Conservation (phyloP, 2,888 invertebrate genomes). For the Cataglyphis rosenhaueri region DNA sequence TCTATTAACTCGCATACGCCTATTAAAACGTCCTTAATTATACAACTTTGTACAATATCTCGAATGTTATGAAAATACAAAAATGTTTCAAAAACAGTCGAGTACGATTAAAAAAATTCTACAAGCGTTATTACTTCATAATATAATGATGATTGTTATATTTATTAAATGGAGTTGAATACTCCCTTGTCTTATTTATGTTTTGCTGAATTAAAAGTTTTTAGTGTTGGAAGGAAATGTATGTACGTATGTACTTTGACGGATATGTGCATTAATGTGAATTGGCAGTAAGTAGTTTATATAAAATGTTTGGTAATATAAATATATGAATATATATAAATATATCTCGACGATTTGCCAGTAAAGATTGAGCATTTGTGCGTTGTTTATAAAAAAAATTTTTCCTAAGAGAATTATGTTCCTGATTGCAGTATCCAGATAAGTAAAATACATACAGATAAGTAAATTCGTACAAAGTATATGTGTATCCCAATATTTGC, state of each 20-base stretch:
- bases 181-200: background rate
- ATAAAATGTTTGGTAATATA: constrained; percentile 42
- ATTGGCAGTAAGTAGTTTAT: constrained; percentile 59
- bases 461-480: constrained; percentile 48
- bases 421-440: constrained; percentile 8
- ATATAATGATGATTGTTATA: constrained; percentile 51
- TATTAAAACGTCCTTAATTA: constrained; percentile 47
- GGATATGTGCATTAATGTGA: constrained; percentile 69
- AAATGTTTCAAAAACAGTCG: constrained; percentile 66
- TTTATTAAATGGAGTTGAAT: constrained; percentile 27
- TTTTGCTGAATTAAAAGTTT: constrained; percentile 22
- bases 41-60: constrained; percentile 69
- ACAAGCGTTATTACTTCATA: constrained; percentile 56
- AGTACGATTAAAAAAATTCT: constrained; percentile 63
- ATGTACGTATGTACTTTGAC: constrained; percentile 58
- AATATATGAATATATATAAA: constrained; percentile 50
- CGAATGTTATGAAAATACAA: constrained; percentile 69
- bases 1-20: background rate
- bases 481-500: constrained; percentile 58
- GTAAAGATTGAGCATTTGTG: constrained; percentile 42
- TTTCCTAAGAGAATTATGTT: background rate
- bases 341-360: constrained; percentile 40
- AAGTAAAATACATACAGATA: constrained; percentile 44
- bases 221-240: constrained; percentile 66
- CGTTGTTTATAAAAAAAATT: constrained; percentile 41